Evolutionary conservation across 2,113 vertebrate genomes (phyloP).

Genomic region (Hemibagrus wyckioides): DNA sequence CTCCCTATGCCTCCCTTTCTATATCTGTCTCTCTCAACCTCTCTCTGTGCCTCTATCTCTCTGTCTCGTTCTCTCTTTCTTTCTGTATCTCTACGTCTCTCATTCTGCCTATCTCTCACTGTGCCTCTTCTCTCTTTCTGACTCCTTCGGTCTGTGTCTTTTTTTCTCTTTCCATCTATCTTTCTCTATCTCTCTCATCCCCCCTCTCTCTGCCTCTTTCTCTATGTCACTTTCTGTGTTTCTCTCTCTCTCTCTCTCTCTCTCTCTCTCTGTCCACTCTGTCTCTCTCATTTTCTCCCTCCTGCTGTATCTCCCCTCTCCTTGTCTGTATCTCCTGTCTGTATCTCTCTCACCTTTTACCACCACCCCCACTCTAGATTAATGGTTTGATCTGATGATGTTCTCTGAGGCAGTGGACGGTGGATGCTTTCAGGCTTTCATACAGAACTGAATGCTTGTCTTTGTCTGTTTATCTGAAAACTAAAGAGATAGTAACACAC

Average conservation of each 20-base stretch:
- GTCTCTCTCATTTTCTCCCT: not conserved
- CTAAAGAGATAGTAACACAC: conserved; percentile 7
- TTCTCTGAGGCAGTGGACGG: conserved; percentile 15
- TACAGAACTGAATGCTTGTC: conserved; percentile 23
- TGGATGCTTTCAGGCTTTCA: not conserved
- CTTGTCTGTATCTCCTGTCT: not conserved
- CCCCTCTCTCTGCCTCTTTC: not conserved
- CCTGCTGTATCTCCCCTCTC: not conserved
- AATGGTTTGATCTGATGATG: conserved; percentile 44
- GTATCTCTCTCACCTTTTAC: not conserved
- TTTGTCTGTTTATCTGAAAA: conserved; percentile 19
- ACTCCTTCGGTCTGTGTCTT: no score
- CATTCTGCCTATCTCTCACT: not conserved
- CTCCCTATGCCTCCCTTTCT: no score
- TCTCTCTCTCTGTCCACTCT: not conserved
- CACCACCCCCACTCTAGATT: conserved; percentile 11
- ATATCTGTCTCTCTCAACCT: no score
- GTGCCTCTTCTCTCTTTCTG: not conserved
- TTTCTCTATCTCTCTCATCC: not conserved
- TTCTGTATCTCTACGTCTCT: no score
- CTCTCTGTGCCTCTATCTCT: not conserved
- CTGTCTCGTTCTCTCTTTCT: not conserved
- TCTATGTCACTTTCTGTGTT: not conserved
- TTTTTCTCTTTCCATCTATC: not conserved
- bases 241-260: not conserved